phyloP scores from a whole-genome alignment of 1,140 invertebrate species.

The Hypsibius dujardini region DNA sequence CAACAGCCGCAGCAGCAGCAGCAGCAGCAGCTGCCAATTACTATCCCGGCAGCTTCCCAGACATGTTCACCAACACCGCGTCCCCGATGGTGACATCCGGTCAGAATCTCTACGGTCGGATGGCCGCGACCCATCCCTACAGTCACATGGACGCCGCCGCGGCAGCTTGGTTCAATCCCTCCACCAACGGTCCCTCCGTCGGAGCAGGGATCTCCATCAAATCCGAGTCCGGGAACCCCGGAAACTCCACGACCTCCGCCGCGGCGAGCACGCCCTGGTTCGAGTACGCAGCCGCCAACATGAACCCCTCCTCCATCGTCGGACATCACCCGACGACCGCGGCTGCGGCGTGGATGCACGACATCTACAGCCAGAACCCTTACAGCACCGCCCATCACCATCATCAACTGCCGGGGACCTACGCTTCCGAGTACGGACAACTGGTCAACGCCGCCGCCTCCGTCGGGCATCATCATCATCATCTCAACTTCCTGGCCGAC shows the following conservation, averaged over 20 bases:
- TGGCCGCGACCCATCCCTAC: too few relatives aligned
- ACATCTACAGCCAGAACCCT: not conserved
- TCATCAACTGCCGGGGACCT: slow-evolving; percentile 24
- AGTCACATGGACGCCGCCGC: not conserved
- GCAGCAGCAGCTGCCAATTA: too few relatives aligned
- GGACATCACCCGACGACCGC: not conserved
- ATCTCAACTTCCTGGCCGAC: not conserved
- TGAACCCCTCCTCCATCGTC: not conserved
- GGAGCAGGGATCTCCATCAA: not conserved
- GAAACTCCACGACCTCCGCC: too few relatives aligned
- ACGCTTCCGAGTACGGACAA: not conserved
- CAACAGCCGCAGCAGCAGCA: too few relatives aligned
- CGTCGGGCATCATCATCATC: not conserved
- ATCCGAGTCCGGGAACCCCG: too few relatives aligned
- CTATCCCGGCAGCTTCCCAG: too few relatives aligned
- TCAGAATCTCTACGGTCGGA: too few relatives aligned
- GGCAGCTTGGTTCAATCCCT: not conserved
- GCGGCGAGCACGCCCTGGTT: too few relatives aligned
- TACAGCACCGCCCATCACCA: slow-evolving; percentile 21
- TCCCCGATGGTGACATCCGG: too few relatives aligned
- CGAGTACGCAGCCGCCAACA: too few relatives aligned
- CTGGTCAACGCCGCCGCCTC: not conserved
- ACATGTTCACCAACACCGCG: too few relatives aligned
- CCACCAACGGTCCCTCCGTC: not conserved
- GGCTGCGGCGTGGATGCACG: not conserved